Evolutionary conservation across 1,140 invertebrate genomes (phyloP), one percentile per base, ranked within the genome.

Genomic region (Aporrectodea caliginosa): DNA sequence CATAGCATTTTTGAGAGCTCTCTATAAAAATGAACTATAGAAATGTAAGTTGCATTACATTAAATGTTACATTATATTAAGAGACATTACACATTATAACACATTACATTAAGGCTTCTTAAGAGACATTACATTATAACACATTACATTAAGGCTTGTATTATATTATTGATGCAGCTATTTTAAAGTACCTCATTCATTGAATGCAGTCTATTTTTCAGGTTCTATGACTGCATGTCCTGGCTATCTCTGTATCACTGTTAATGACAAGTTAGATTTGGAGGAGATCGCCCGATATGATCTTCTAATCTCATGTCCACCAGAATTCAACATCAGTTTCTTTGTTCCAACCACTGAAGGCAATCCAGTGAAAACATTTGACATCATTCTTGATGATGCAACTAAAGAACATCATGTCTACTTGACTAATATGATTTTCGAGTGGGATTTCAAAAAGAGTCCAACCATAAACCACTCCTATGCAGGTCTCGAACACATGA

Each of bases 281-380:
- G 76, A 78, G 35, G 79, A 80, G 33, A 22, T 80, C 34, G 32
- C 77, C 6, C 34, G 70, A 27, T 73, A 80, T 32, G 79, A 80
- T 70, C 34, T 74, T 68, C 33, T 80, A n/a, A 35, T 80, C 33
- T 77, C 69, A 14, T 80, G 79, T 70, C 79, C 79, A 14, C 70
- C 75, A 43, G 16, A 73, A 16, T 80, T 80, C 76, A 78, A 78
- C 76, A n/a, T 78, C 35, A 33, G 33, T 30, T 30, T 78, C 31
- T 22, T 16, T 58, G 29, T 80, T 73, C 79, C 75, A 6, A 22
- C 22, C 22, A 12, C 43, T 22, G 43, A 22, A 6, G 43, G 43
- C 6, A 58, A 22, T 22, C 6, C 22, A 6, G 43, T 12, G 43
- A 58, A 58, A 22, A 58, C 43, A 58, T 58, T 58, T 58, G 43